A percentile compares a stretch with the other conserved stretches of the same genome.
Evolutionary conservation across 2,888 invertebrate genomes (phyloP).

Genomic region (Melanostoma mellinum): DNA sequence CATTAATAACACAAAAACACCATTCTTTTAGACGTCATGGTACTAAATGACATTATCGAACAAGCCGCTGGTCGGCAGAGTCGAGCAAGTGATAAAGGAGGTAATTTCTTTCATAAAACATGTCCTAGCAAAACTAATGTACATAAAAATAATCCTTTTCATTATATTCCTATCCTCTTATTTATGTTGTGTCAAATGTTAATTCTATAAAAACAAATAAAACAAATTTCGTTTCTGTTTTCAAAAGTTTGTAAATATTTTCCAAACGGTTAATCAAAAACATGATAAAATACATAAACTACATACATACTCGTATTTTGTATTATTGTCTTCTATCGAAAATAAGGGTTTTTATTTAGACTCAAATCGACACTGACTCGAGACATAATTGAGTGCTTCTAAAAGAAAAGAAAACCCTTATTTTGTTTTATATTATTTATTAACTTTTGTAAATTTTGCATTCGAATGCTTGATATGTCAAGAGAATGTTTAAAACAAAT

Average conservation of each 20-base stretch:
- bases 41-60: conserved; percentile 97
- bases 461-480: conserved; percentile 66
- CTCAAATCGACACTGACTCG: neutral
- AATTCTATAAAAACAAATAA: conserved; percentile 20
- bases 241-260: conserved; percentile 65
- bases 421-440: conserved; percentile 9
- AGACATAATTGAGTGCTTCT: no score
- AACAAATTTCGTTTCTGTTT: conserved; percentile 2
- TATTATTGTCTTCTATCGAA: conserved; percentile 14
- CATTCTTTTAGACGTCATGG: conserved; percentile 92
- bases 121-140: conserved; percentile 15
- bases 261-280: conserved; percentile 23
- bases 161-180: conserved; percentile 39
- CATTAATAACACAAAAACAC: neutral
- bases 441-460: conserved; percentile 46
- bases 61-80: conserved; percentile 96
- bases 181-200: conserved; percentile 62
- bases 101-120: conserved; percentile 83
- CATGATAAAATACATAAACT: conserved; percentile 10
- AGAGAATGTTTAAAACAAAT: conserved; percentile 35
- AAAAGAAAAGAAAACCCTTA: conserved; percentile 8
- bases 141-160: conserved; percentile 47
- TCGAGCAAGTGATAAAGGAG: conserved; percentile 93
- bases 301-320: conserved; percentile 15
- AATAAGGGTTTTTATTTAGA: conserved; percentile 19